These are phyloP conservation scores for Ectemnius continuus DNA, from an alignment of 2,888 invertebrate species.

Conservation along the genomic window DNA sequence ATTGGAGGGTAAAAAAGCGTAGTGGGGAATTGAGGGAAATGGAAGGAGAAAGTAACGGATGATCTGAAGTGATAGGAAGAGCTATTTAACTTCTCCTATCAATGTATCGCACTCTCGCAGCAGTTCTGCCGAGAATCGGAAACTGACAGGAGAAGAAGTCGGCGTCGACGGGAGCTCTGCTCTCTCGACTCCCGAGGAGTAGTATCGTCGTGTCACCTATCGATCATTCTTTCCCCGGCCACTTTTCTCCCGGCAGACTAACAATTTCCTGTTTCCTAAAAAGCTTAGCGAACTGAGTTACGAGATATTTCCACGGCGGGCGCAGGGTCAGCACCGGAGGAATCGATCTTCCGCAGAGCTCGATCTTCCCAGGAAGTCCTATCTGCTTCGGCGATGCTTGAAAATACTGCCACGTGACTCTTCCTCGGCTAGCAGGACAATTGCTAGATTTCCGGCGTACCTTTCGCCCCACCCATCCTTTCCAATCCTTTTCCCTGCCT, in stretches of 20 bases:
- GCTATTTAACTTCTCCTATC: too few species aligned
- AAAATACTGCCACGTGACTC: slow-evolving; percentile 19
- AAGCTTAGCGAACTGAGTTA: slow-evolving; percentile 74
- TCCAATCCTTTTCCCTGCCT: too few species aligned
- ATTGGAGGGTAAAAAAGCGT: too few species aligned
- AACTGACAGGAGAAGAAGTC: too few species aligned
- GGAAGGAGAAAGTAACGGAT: too few species aligned
- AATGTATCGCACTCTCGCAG: too few species aligned
- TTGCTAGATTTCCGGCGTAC: background rate
- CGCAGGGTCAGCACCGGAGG: slow-evolving; percentile 4
- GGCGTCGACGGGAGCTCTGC: too few species aligned
- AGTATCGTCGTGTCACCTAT: slow-evolving; percentile 66
- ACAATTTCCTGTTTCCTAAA: slow-evolving; percentile 77
- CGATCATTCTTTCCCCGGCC: slow-evolving; percentile 69
- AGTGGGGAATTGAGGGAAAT: too few species aligned
- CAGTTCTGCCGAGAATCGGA: too few species aligned
- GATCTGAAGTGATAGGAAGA: too few species aligned
- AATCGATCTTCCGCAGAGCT: slow-evolving; percentile 68
- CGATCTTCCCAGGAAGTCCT: slow-evolving; percentile 60
- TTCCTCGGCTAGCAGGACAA: too few species aligned
- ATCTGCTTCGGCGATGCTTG: slow-evolving; percentile 46
- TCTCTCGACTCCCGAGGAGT: slow-evolving; percentile 1
- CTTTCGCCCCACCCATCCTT: background rate
- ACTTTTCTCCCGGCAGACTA: slow-evolving; percentile 68
- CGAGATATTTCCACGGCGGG: slow-evolving; percentile 71